Conservation (phyloP, 1,140 invertebrate species). For the Bombus balteatus region DNA sequence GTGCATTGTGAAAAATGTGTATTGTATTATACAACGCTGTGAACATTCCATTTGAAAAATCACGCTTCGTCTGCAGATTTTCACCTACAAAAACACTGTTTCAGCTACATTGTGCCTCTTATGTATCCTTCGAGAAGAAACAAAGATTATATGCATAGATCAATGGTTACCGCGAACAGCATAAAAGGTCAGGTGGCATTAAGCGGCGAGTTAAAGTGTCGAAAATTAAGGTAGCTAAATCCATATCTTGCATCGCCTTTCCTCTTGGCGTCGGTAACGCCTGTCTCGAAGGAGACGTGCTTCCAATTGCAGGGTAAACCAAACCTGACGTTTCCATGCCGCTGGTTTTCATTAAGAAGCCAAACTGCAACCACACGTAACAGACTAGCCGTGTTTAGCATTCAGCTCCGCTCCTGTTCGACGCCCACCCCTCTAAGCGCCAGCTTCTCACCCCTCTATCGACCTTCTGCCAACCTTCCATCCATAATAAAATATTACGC, state of each 20-base stretch:
- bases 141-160: not conserved
- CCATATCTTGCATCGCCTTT: constrained; percentile 26
- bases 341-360: constrained; percentile 70
- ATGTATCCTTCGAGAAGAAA: no score
- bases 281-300: constrained; percentile 49
- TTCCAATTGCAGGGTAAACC: constrained; percentile 68
- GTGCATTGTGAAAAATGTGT: no score
- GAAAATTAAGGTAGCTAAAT: constrained; percentile 18
- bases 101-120: no score
- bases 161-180: not conserved
- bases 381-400: constrained; percentile 67
- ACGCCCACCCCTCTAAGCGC: constrained; percentile 41
- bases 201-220: constrained; percentile 11
- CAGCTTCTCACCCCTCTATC: constrained; percentile 54
- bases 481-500: constrained; percentile 24
- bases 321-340: constrained; percentile 67
- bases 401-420: constrained; percentile 49
- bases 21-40: no score
- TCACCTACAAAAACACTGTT: no score
- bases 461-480: constrained; percentile 44
- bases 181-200: constrained; percentile 23
- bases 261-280: constrained; percentile 8
- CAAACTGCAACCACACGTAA: constrained; percentile 63
- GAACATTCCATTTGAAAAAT: no score
- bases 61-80: no score